A percentile compares a stretch with the other conserved stretches of the same genome.
Conservation (phyloP, 1,140 invertebrate species). For the Halictus rubicundus region DNA sequence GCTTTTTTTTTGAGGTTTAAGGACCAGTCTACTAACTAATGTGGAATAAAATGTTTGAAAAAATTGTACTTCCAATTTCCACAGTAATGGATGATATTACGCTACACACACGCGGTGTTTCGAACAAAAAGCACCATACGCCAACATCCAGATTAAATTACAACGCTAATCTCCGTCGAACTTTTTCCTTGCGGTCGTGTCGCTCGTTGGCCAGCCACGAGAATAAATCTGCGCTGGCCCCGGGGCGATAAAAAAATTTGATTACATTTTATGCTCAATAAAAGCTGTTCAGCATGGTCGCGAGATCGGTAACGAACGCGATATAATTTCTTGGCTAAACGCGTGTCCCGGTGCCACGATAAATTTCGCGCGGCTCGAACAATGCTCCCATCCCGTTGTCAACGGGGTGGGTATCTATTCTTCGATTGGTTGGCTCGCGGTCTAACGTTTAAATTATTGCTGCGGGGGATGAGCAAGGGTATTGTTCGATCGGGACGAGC, state of each 20-base stretch:
- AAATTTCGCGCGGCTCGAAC: constrained; percentile 31
- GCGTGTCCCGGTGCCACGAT: background rate
- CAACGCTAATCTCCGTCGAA: no score
- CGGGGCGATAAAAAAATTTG: constrained; percentile 13
- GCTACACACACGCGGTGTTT: no score
- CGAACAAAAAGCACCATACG: no score
- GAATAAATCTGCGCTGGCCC: background rate
- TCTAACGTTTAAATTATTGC: constrained; percentile 42
- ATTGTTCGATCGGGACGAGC: constrained; percentile 42
- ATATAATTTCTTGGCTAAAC: constrained; percentile 23
- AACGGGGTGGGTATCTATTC: constrained; percentile 17
- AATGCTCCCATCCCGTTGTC: constrained; percentile 14
- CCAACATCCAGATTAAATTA: no score
- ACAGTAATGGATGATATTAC: no score
- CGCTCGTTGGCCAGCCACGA: background rate
- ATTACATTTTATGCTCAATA: background rate
- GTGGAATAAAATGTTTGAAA: no score
- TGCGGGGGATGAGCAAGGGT: constrained; percentile 34
- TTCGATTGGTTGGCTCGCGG: constrained; percentile 14
- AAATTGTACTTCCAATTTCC: no score
- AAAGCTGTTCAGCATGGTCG: constrained; percentile 7
- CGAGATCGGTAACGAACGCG: constrained; percentile 23
- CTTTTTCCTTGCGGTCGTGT: background rate
- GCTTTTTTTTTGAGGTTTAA: no score
- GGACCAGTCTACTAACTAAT: no score